Percentiles rank a stretch among this genome's conserved stretches.
phyloP scores from a whole-genome alignment of 2,113 vertebrate species.

The Otus sunia region DNA sequence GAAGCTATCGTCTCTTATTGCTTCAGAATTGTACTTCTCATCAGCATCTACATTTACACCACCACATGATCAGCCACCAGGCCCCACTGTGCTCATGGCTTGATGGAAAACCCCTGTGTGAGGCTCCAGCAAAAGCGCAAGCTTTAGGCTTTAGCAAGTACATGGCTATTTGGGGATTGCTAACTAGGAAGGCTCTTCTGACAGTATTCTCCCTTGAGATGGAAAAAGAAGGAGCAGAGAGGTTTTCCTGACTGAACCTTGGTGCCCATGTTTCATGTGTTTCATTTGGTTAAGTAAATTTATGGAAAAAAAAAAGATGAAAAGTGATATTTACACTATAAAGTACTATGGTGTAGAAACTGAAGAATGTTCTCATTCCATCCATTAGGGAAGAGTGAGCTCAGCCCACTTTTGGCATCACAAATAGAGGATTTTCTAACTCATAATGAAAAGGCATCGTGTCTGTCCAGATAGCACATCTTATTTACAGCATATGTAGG shows the following conservation, averaged over 20 bases:
- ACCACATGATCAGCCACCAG: accelerated
- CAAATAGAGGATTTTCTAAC: background rate
- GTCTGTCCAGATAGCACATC: background rate
- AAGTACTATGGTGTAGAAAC: background rate
- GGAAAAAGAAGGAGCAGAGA: background rate
- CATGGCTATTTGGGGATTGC: accelerated
- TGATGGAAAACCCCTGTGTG: accelerated
- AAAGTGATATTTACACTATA: background rate
- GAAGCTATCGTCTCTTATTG: background rate
- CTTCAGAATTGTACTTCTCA: background rate
- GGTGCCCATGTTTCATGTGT: background rate
- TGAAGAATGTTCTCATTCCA: background rate
- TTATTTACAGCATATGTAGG: background rate
- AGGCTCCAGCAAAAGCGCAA: background rate
- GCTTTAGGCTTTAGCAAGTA: background rate
- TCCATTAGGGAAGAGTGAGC: background rate
- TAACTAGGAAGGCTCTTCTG: background rate
- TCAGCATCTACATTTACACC: background rate
- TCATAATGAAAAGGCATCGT: background rate
- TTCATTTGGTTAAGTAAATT: background rate
- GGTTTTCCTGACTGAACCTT: background rate
- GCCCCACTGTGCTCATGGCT: background rate
- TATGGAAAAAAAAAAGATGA: background rate
- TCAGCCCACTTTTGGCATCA: constrained; percentile 50
- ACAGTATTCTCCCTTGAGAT: background rate